Conservation (phyloP, 2,797 vertebrate genomes). For the Aselliscus stoliczkanus region DNA sequence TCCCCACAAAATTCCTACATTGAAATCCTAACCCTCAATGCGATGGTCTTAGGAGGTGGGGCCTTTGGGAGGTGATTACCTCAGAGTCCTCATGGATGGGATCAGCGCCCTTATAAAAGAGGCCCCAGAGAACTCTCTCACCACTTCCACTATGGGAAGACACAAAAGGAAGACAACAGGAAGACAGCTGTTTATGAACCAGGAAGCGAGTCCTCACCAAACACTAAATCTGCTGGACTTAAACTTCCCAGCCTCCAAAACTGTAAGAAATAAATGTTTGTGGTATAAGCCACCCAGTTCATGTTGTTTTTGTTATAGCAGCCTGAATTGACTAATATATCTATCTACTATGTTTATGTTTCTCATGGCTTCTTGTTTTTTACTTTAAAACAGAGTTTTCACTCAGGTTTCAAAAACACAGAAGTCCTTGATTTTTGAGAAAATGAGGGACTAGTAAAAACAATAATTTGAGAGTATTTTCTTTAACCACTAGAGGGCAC, state of each 20-base stretch:
- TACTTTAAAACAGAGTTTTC: neutral
- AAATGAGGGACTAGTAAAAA: neutral
- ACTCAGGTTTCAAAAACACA: neutral
- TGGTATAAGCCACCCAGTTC: neutral
- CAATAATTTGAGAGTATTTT: neutral
- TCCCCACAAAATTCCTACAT: neutral
- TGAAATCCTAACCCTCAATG: neutral
- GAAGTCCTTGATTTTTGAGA: neutral
- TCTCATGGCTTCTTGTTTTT: neutral
- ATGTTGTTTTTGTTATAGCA: neutral
- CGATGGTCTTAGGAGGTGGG: neutral
- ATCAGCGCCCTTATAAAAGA: neutral
- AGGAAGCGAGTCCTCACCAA: neutral
- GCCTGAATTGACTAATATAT: neutral
- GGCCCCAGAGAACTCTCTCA: neutral
- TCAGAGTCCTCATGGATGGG: neutral
- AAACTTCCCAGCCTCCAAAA: neutral
- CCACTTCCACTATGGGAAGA: neutral
- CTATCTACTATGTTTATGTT: neutral
- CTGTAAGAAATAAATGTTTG: neutral
- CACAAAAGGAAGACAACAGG: neutral
- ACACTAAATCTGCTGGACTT: neutral
- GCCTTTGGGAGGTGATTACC: neutral
- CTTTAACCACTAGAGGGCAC: conserved; percentile 58
- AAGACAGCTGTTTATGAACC: neutral